Percentiles rank a stretch among this genome's conserved stretches.
phyloP scores from a whole-genome alignment of 2,888 invertebrate genomes.

The Tholera decimalis region DNA sequence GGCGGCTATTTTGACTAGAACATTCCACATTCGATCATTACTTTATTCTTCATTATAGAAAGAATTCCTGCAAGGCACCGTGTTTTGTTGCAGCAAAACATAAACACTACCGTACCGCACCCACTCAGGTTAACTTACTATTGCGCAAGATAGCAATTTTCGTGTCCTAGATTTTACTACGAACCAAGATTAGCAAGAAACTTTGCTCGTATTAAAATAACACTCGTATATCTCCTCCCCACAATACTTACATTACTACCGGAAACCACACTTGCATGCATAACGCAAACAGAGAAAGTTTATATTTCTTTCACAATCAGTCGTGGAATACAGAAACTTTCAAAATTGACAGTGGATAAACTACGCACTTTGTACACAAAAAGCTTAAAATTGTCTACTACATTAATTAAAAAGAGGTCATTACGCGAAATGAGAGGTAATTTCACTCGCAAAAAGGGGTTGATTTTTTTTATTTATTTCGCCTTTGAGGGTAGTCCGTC shows the following conservation, averaged over 20 bases:
- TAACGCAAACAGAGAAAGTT: conserved; percentile 23
- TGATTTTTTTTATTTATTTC: conserved; percentile 29
- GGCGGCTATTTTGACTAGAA: too few relatives aligned
- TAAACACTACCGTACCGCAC: conserved; percentile 24
- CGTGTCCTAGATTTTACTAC: conserved; percentile 43
- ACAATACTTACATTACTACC: conserved; percentile 16
- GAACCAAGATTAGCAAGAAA: conserved; percentile 32
- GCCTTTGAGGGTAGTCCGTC: conserved; percentile 49
- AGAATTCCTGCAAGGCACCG: conserved; percentile 15
- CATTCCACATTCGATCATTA: too few relatives aligned
- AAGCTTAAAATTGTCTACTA: conserved; percentile 47
- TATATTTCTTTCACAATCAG: conserved; percentile 21
- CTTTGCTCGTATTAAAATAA: conserved; percentile 20
- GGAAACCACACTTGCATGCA: conserved; percentile 30
- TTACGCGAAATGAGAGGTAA: conserved; percentile 57
- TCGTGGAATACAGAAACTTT: conserved; percentile 30
- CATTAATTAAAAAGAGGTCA: conserved; percentile 62
- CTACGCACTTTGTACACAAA: conserved; percentile 45
- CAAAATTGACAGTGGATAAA: conserved; percentile 50
- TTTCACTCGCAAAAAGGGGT: conserved; percentile 48
- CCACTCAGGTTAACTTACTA: conserved; percentile 33
- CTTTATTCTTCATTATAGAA: too few relatives aligned
- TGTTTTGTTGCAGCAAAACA: conserved; percentile 17
- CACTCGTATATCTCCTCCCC: conserved; percentile 11
- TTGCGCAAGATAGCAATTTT: conserved; percentile 45